These are phyloP conservation scores for Tethea ocularis DNA, from an alignment of 2,888 invertebrate species.

Conservation along the genomic window DNA sequence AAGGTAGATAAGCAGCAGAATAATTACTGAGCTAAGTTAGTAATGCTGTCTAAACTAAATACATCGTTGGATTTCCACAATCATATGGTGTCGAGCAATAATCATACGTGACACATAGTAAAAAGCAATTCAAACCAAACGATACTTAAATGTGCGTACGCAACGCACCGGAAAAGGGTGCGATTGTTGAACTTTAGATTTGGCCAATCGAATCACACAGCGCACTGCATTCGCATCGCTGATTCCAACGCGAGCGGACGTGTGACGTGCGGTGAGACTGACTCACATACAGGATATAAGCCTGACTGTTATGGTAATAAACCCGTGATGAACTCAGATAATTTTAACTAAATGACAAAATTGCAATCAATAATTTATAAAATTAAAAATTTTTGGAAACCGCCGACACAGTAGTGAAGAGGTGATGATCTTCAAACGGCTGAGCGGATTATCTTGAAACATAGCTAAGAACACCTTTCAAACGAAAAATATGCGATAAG, in stretches of 20 bases:
- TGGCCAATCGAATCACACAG: conserved; percentile 40
- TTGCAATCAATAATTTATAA: background rate
- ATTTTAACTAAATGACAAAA: background rate
- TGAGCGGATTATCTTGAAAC: no score
- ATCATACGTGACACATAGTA: background rate
- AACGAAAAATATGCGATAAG: no score
- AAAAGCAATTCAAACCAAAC: conserved; percentile 16
- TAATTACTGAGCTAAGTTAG: background rate
- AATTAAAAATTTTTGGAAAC: no score
- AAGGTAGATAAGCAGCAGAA: background rate
- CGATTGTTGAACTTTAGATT: conserved; percentile 63
- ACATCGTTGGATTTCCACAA: background rate
- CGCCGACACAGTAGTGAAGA: no score
- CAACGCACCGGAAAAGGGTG: conserved; percentile 74
- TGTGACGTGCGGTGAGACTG: conserved; percentile 41
- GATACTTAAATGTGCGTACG: conserved; percentile 32
- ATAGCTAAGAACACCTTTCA: no score
- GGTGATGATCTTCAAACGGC: no score
- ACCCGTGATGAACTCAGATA: background rate
- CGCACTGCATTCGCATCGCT: conserved; percentile 47
- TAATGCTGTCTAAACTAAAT: background rate
- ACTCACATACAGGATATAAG: conserved; percentile 31
- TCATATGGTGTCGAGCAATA: background rate
- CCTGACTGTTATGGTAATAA: conserved; percentile 3
- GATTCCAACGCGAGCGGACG: conserved; percentile 52